Base-by-base conservation (phyloP, 2,113 vertebrate genomes). In the Tapirus terrestris region DNA sequence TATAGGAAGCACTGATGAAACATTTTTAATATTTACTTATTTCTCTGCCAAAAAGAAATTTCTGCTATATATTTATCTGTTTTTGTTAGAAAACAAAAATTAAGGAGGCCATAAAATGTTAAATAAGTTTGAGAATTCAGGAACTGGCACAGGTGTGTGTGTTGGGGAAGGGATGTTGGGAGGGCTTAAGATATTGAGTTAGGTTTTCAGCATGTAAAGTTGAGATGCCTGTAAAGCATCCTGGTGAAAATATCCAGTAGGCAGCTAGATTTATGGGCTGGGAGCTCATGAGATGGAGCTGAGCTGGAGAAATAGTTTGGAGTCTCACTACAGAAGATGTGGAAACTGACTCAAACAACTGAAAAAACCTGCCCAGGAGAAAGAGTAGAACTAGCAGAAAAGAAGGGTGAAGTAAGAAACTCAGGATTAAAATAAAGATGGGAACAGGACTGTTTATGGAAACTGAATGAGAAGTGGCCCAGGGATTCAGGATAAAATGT, bases 71-170 rank as follows among this genome's bases (percentile, higher is more conserved):
- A 20, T 31, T 82, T 56, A 67, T n/a, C 25, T 82, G 17, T 60
- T 51, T 83, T 89, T 48, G 12, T 77, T 65, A 61, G 80, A 63
- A 90, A 94, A 87, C 23, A 79, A 93, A 80, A 93, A 81, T 76
- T 56, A 93, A 82, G 56, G 27, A 45, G 39, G 48, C 3, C 7
- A 70, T 36, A 51, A 45, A 43, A 65, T 67, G 13, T 63, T 85
- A 79, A 43, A 27, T 29, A 63, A 60, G 36, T 58, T 45, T 95
- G 31, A 77, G 43, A 89, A 83, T 51, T 90, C 43, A 77, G 75
- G 20, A 51, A 31, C 2, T 43, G 25, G 20, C 7, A 72, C 3
- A 2, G 2, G 56, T 23, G 2, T 77, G 27, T 61, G 18, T 70
- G 6, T 25, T 29, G 48, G 8, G 6, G 25, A 1, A 17, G 18